These are phyloP conservation scores for Cabera pusaria DNA, from an alignment of 2,888 invertebrate species.

Conservation along the genomic window DNA sequence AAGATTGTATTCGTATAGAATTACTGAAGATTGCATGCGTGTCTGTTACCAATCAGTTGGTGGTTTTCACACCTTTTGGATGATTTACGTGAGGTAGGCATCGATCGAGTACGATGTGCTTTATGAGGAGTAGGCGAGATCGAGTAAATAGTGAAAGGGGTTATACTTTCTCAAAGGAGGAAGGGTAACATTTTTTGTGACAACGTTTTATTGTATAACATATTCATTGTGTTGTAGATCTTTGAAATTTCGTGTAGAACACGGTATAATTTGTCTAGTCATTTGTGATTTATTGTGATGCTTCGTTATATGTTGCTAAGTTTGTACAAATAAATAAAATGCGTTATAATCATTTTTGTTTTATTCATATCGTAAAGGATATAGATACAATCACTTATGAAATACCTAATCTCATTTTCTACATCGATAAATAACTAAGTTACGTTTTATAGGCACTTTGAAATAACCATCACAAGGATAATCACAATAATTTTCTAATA, in stretches of 20 bases:
- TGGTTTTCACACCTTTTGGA: too few species aligned
- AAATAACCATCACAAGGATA: constrained; percentile 27
- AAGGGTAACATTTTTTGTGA: too few species aligned
- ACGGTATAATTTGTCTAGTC: constrained; percentile 8
- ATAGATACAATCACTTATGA: constrained; percentile 24
- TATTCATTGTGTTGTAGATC: not conserved
- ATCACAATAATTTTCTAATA: constrained; percentile 24
- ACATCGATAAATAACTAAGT: constrained; percentile 25
- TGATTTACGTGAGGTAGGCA: too few species aligned
- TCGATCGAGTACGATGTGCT: too few species aligned
- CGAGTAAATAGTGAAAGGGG: too few species aligned
- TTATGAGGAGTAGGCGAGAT: too few species aligned
- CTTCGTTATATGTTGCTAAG: constrained; percentile 5
- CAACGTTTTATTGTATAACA: too few species aligned
- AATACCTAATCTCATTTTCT: constrained; percentile 33
- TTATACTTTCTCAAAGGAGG: too few species aligned
- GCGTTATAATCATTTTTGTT: constrained; percentile 23
- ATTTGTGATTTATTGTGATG: constrained; percentile 7
- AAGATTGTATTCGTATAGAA: too few species aligned
- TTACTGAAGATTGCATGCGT: too few species aligned
- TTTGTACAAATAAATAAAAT: constrained; percentile 25
- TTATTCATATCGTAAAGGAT: constrained; percentile 47
- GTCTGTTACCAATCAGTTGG: too few species aligned
- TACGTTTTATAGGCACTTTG: constrained; percentile 42
- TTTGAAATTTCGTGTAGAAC: constrained; percentile 11